Conservation (phyloP, 2,113 vertebrate species). For the Chlorodrepanis virens region DNA sequence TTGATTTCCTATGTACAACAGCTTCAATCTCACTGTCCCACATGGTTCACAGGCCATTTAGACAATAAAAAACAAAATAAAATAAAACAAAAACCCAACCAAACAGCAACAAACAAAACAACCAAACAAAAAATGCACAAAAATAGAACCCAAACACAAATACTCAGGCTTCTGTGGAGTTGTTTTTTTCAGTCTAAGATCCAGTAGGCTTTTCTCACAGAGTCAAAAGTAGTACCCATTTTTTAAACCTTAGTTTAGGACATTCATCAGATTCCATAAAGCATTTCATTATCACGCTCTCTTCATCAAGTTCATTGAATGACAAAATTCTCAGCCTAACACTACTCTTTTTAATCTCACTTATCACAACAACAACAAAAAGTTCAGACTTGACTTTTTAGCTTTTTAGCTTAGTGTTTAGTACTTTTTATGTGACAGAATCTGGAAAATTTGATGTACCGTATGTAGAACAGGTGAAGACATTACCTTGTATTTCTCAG, state of each 20-base stretch:
- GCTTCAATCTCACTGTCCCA: neutral
- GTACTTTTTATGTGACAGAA: neutral
- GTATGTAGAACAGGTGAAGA: rapidly evolving
- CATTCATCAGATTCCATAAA: neutral
- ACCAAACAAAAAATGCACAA: neutral
- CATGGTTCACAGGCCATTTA: neutral
- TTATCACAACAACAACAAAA: neutral
- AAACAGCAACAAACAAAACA: neutral
- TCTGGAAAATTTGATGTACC: neutral
- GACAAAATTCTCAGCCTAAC: neutral
- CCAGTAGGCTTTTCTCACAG: neutral
- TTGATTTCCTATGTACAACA: neutral
- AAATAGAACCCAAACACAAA: neutral
- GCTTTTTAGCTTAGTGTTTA: neutral
- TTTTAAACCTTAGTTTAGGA: neutral
- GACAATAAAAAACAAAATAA: neutral
- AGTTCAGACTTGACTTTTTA: too few species aligned
- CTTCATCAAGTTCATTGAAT: neutral
- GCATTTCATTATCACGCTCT: neutral
- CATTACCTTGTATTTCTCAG: neutral
- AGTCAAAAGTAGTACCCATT: neutral
- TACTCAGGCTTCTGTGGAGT: neutral
- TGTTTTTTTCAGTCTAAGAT: neutral
- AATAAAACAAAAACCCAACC: rapidly evolving
- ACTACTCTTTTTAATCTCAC: neutral